Conservation (phyloP, 2,113 vertebrate species). For the Callipepla squamata region DNA sequence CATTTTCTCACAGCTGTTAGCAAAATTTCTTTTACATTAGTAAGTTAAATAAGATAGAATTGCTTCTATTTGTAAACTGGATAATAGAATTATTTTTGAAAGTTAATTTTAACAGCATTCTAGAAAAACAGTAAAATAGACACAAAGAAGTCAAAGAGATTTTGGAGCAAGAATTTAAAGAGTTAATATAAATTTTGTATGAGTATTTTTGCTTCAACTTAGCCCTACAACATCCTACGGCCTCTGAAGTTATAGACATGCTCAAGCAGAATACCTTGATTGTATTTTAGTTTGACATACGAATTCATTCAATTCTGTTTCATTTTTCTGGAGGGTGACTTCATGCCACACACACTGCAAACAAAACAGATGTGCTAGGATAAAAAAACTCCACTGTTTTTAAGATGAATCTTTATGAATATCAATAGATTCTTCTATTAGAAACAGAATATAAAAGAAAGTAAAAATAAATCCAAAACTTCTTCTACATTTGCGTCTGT, state of each 20-base stretch:
- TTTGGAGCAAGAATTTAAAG: background rate
- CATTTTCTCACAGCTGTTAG: background rate
- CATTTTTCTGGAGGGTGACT: conserved; percentile 35
- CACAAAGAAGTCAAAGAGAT: background rate
- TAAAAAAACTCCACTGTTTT: conserved; percentile 47
- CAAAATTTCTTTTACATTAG: background rate
- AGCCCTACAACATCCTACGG: background rate
- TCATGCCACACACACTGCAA: conserved; percentile 3
- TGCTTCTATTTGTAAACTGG: background rate
- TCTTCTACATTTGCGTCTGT: background rate
- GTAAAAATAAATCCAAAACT: background rate
- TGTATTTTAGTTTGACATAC: conserved; percentile 13
- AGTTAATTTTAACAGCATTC: background rate
- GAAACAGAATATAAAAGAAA: background rate
- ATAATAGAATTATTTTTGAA: background rate
- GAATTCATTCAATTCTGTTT: conserved; percentile 12
- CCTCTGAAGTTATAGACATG: conserved; percentile 1
- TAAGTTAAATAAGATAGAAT: background rate
- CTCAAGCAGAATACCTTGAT: background rate
- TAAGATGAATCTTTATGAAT: conserved; percentile 49
- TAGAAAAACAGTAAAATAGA: background rate
- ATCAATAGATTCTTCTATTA: conserved; percentile 17
- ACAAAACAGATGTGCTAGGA: conserved; percentile 47
- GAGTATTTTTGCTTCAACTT: background rate
- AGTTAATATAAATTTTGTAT: background rate